Percentiles rank a stretch among this genome's conserved stretches.
phyloP scores from a whole-genome alignment of 1,140 invertebrate genomes.

The Drepana arcuata region DNA sequence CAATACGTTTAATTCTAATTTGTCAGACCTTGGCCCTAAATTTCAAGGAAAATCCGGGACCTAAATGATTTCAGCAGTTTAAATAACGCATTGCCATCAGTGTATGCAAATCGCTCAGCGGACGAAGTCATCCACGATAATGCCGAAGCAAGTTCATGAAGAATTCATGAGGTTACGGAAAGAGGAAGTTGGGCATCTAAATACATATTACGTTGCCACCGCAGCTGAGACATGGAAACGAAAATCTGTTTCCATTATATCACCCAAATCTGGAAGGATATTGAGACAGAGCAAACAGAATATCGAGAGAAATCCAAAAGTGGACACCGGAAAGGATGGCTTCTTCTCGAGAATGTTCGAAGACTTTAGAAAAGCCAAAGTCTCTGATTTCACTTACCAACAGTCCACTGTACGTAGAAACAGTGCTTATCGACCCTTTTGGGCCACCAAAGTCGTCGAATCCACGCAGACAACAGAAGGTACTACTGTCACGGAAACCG shows the following conservation, averaged over 20 bases:
- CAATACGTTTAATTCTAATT: too few relatives aligned
- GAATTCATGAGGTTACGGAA: constrained; percentile 33
- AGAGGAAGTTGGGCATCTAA: constrained; percentile 33
- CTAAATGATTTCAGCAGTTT: too few relatives aligned
- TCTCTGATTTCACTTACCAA: constrained; percentile 41
- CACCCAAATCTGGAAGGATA: constrained; percentile 36
- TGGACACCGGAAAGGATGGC: constrained; percentile 14
- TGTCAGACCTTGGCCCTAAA: too few relatives aligned
- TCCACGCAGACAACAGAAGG: constrained; percentile 9
- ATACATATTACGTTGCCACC: constrained; percentile 25
- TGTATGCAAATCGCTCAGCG: too few relatives aligned
- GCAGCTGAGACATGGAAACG: constrained; percentile 35
- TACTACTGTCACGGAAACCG: constrained; percentile 10
- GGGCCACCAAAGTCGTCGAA: constrained; percentile 35
- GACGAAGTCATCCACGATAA: too few relatives aligned
- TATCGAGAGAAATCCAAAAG: constrained; percentile 9
- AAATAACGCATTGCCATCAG: too few relatives aligned
- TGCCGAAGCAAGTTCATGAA: constrained; percentile 31
- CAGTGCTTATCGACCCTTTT: constrained; percentile 48
- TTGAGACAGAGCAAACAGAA: constrained; percentile 14
- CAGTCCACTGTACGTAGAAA: constrained; percentile 30
- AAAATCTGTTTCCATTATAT: constrained; percentile 44
- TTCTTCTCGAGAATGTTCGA: constrained; percentile 31
- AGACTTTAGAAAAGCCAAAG: constrained; percentile 40
- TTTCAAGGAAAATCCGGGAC: too few relatives aligned